phyloP scores from a whole-genome alignment of 2,888 invertebrate species.

The Heteropelma amictum region DNA sequence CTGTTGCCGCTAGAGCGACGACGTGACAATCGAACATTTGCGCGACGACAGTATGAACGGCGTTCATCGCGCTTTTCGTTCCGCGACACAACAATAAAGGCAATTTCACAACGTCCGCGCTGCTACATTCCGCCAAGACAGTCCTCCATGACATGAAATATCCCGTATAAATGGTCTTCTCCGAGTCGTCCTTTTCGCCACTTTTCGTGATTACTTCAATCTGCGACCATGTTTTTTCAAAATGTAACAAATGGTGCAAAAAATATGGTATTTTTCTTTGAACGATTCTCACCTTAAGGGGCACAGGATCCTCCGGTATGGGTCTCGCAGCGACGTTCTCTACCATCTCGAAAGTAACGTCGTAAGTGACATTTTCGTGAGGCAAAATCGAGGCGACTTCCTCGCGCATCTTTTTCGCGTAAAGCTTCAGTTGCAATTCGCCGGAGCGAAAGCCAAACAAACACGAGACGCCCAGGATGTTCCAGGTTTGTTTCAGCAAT shows the following conservation, averaged over 20 bases:
- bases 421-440: constrained; percentile 71
- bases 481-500: constrained; percentile 72
- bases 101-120: constrained; percentile 61
- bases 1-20: constrained; percentile 61
- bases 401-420: constrained; percentile 72
- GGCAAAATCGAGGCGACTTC: constrained; percentile 67
- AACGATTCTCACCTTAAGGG: constrained; percentile 62
- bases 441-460: constrained; percentile 68
- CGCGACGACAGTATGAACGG: constrained; percentile 67
- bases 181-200: constrained; percentile 20
- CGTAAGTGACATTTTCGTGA: constrained; percentile 69
- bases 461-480: constrained; percentile 70
- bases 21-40: constrained; percentile 74
- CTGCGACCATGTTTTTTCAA: too few species aligned
- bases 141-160: constrained; percentile 71
- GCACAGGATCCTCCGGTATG: constrained; percentile 60
- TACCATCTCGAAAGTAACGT: constrained; percentile 63
- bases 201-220: constrained; percentile 61
- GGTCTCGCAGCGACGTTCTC: constrained; percentile 56
- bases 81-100: constrained; percentile 74
- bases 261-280: not conserved
- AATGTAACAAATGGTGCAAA: not conserved
- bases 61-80: constrained; percentile 63
- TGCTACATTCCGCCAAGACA: constrained; percentile 21
- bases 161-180: constrained; percentile 69